Evolutionary conservation across 2,888 invertebrate species (phyloP), one percentile per base, ranked within the genome.

Genomic region (Temnothorax ravouxi): DNA sequence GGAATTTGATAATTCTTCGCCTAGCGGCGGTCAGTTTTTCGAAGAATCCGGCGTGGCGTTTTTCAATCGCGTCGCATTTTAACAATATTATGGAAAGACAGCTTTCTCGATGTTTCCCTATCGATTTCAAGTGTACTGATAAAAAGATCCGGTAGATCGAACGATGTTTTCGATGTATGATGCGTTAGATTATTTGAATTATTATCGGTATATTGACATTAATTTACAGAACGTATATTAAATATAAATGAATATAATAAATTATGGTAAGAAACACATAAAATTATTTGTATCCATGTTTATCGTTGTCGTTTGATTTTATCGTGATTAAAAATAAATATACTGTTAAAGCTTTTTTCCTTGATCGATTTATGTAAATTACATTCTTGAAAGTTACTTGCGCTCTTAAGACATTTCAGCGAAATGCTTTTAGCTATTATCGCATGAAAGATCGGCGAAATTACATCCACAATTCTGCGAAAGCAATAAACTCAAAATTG

Each of bases 1-100:
- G 85, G 89, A 88, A 89, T 89, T 86, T 79, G 87, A 89, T 83
- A 86, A 89, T 75, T 76, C 85, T 54, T 66, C 61, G 62, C 25
- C 62, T 25, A n/a, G 69, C 71, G 9, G 21, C 67, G 77, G 6
- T 9, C 34, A 34, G 47, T 77, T 81, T 74, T 80, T 77, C 13
- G 11, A 47, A 34, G 21, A 79, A 76, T 5, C 50, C 29, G 21
- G 15, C 44, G 44, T 29, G 18, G 8, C 21, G 44, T 80, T 54
- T 47, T 59, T 79, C 52, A 25, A 21, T 69, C 21, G 52, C 50
- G 6, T 47, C 75, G 21, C 75, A 61, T 64, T 64, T 76, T 64
- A 76, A 76, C 50, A 25, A 64, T 38, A 76, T 76, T 64, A 66
- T 66, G 64, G 75, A 64, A 52, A 64, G 47, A 64, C 47, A 21